phyloP scores from a whole-genome alignment of 1,140 invertebrate genomes.

The Drosophila prosaltans region DNA sequence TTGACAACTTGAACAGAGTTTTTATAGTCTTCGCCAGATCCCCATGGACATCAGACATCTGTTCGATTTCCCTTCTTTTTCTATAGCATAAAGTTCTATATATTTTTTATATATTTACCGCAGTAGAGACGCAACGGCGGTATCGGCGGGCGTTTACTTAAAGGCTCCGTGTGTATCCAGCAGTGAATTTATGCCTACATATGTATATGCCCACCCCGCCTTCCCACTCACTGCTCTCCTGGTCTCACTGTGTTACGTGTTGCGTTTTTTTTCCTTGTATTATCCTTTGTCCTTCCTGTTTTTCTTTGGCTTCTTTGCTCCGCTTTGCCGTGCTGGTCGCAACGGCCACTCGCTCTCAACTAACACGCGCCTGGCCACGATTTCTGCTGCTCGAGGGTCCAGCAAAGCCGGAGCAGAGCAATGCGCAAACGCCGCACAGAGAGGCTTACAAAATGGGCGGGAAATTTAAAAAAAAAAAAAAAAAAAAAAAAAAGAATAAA shows the following conservation, averaged over 20 bases:
- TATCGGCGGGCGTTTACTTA: constrained; percentile 30
- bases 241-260: constrained; percentile 48
- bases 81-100: not conserved
- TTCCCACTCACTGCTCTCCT: constrained; percentile 25
- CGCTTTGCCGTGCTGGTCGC: constrained; percentile 60
- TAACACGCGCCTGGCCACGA: constrained; percentile 35
- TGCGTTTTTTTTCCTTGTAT: constrained; percentile 32
- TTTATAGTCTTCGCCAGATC: not conserved
- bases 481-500: not conserved
- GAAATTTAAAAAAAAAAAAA: not conserved
- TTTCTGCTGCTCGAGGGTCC: constrained; percentile 20
- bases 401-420: constrained; percentile 33
- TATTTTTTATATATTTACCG: constrained; percentile 37
- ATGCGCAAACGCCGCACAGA: constrained; percentile 48
- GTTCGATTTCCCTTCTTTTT: not conserved
- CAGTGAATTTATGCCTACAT: constrained; percentile 42
- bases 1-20: constrained; percentile 31
- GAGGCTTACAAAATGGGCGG: constrained; percentile 16
- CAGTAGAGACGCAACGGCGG: constrained; percentile 10
- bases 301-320: constrained; percentile 25
- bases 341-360: constrained; percentile 71
- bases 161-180: constrained; percentile 49
- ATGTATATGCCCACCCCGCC: constrained; percentile 30
- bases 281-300: constrained; percentile 9
- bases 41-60: constrained; percentile 21